phyloP scores from a whole-genome alignment of 2,113 vertebrate genomes.

The Notothenia rossii region DNA sequence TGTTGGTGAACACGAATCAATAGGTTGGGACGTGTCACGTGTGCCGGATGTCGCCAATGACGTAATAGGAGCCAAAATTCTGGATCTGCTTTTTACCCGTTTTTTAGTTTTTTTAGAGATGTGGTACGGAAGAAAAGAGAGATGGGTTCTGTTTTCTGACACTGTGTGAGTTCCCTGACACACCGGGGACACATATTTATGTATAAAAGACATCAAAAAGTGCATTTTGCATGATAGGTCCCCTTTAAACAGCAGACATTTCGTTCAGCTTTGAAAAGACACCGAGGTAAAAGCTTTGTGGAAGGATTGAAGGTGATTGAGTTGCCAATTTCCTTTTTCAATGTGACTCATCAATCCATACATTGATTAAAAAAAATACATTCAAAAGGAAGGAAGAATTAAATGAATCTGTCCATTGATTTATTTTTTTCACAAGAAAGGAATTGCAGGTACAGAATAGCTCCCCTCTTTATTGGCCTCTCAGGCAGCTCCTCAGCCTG shows the following conservation, averaged over 20 bases:
- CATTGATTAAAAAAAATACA: conserved; percentile 1
- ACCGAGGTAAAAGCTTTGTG: neutral
- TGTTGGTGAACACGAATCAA: too few species aligned
- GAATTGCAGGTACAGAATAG: conserved; percentile 20
- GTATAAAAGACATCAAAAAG: too few species aligned
- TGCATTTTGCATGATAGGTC: too few species aligned
- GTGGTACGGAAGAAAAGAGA: too few species aligned
- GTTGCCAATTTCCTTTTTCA: conserved; percentile 10
- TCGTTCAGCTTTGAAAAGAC: conserved; percentile 1
- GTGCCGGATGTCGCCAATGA: too few species aligned
- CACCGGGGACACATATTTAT: too few species aligned
- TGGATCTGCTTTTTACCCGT: too few species aligned
- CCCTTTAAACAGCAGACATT: conserved; percentile 20
- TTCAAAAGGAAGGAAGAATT: neutral
- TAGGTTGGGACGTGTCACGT: too few species aligned
- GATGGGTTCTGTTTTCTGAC: too few species aligned
- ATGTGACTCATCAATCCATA: conserved; percentile 15
- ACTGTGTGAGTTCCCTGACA: too few species aligned
- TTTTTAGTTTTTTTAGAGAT: too few species aligned
- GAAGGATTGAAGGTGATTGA: conserved; percentile 2
- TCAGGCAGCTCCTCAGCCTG: conserved; percentile 16
- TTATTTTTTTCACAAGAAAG: neutral
- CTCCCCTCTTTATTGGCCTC: conserved; percentile 20
- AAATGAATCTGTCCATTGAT: neutral
- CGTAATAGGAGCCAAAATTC: too few species aligned